Percentiles rank a stretch among this genome's conserved stretches.
These are phyloP conservation scores for Pelecanoides urinatrix DNA, from an alignment of 2,113 vertebrate species.

Conservation along the genomic window DNA sequence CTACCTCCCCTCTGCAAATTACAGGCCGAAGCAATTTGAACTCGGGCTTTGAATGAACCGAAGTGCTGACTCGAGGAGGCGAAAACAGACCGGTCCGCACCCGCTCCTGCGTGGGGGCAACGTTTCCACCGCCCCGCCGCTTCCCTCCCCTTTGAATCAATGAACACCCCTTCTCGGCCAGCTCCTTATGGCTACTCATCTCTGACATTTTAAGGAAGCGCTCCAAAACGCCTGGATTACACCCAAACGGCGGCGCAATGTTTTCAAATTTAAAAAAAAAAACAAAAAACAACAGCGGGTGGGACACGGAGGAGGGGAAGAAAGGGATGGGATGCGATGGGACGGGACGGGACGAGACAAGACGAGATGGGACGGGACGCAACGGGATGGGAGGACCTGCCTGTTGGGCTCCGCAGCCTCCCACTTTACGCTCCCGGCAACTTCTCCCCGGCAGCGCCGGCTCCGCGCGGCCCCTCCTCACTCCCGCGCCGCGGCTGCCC, in stretches of 20 bases:
- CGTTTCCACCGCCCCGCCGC: not conserved
- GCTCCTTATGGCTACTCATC: not conserved
- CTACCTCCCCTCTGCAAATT: not conserved
- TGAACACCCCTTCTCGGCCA: not conserved
- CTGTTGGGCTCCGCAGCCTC: not conserved
- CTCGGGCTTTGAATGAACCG: not conserved
- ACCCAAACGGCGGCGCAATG: not conserved
- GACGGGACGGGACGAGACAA: too few species aligned
- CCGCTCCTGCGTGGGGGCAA: not conserved
- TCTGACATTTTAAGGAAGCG: not conserved
- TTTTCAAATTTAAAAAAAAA: not conserved
- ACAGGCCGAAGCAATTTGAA: not conserved
- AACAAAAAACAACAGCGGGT: too few species aligned
- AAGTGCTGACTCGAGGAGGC: not conserved
- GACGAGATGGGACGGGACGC: too few species aligned
- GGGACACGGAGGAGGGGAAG: not conserved
- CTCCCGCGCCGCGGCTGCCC: too few species aligned
- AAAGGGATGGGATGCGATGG: not conserved
- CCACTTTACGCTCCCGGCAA: not conserved
- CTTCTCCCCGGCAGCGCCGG: too few species aligned
- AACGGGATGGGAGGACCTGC: not conserved
- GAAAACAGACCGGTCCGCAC: not conserved
- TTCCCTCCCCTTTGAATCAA: not conserved
- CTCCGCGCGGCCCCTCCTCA: too few species aligned
- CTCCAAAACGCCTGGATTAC: not conserved